Evolutionary conservation across 1,140 invertebrate genomes (phyloP).

Genomic region (Ericerus pela): DNA sequence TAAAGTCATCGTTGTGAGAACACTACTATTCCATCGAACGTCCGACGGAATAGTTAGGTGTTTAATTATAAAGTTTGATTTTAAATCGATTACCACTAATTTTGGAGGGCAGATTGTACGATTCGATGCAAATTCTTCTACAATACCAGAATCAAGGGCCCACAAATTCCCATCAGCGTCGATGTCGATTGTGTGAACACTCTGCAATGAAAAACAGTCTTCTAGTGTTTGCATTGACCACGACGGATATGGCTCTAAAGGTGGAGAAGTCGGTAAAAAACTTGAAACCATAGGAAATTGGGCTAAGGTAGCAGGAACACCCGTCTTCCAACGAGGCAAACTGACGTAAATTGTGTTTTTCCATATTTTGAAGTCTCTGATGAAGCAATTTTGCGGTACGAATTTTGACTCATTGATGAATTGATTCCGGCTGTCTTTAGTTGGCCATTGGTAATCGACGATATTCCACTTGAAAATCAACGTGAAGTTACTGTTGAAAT

Average conservation of each 20-base stretch:
- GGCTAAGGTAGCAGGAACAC: slow-evolving; percentile 48
- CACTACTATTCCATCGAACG: neutral
- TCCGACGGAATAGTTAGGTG: neutral
- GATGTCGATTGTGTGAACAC: slow-evolving; percentile 53
- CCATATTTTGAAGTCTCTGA: slow-evolving; percentile 45
- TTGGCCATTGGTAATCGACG: slow-evolving; percentile 31
- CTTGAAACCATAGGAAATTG: slow-evolving; percentile 34
- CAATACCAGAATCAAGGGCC: slow-evolving; percentile 48
- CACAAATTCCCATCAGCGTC: slow-evolving; percentile 50
- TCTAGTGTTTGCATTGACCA: slow-evolving; percentile 47
- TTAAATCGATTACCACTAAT: slow-evolving; percentile 48
- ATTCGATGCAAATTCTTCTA: slow-evolving; percentile 32
- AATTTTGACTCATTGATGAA: slow-evolving; percentile 36
- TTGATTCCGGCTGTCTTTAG: slow-evolving; percentile 29
- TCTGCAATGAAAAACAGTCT: slow-evolving; percentile 45
- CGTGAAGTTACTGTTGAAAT: slow-evolving; percentile 25
- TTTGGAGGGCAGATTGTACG: slow-evolving; percentile 42
- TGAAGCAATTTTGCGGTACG: slow-evolving; percentile 42
- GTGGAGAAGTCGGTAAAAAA: slow-evolving; percentile 35
- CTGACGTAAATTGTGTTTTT: slow-evolving; percentile 45
- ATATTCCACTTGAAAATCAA: slow-evolving; percentile 34
- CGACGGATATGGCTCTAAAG: slow-evolving; percentile 45
- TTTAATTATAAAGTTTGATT: slow-evolving; percentile 24
- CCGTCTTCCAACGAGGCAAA: slow-evolving; percentile 43
- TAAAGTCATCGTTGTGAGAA: neutral